phyloP scores from a whole-genome alignment of 2,113 vertebrate species.

The Saguinus imperator region DNA sequence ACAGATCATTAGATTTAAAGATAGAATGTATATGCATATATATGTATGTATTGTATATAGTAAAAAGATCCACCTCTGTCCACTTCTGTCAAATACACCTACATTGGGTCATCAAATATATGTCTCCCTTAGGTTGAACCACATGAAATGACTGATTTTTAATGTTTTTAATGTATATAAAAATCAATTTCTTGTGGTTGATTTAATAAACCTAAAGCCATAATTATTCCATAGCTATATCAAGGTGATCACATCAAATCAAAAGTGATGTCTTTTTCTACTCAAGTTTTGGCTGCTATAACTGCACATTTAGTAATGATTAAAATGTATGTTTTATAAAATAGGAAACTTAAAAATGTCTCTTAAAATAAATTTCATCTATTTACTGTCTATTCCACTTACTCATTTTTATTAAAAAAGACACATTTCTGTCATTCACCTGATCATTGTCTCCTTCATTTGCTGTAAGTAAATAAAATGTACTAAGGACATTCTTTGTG shows the following conservation, averaged over 20 bases:
- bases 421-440: not conserved
- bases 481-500: not conserved
- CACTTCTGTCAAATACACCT: accelerated
- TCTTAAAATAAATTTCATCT: not conserved
- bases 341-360: not conserved
- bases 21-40: not conserved
- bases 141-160: not conserved
- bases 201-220: not conserved
- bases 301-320: not conserved
- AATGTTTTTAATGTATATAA: not conserved
- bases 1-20: not conserved
- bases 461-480: not conserved
- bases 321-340: not conserved
- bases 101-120: not conserved
- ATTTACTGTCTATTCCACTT: not conserved
- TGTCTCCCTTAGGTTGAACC: not conserved
- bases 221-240: not conserved
- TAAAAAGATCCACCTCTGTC: not conserved
- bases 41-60: not conserved
- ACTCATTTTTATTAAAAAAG: not conserved
- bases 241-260: not conserved
- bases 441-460: not conserved
- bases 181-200: not conserved
- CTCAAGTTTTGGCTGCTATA: not conserved
- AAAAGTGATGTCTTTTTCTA: not conserved